phyloP scores from a whole-genome alignment of 2,113 vertebrate species.

The Tapirus terrestris region DNA sequence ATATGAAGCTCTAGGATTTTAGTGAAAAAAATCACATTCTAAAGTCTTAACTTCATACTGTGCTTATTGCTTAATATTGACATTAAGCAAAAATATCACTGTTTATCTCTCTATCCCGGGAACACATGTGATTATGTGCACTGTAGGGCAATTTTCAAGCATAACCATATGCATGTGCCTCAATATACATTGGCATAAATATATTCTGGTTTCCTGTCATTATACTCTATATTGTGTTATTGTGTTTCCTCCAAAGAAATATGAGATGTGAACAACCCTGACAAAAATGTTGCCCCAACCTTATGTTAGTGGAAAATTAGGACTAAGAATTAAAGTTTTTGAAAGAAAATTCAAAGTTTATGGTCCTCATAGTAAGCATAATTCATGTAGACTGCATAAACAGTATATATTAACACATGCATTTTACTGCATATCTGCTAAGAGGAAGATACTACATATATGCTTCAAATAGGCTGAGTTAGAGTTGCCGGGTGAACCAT shows the following conservation, averaged over 20 bases:
- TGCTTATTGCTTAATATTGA: background rate
- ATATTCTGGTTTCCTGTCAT: background rate
- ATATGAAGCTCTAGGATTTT: background rate
- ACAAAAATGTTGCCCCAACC: background rate
- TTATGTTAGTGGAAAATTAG: constrained; percentile 27
- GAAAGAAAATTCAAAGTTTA: background rate
- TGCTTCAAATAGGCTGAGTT: background rate
- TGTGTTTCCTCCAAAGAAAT: background rate
- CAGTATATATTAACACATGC: background rate
- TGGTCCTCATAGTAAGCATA: background rate
- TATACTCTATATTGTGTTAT: background rate
- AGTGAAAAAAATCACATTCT: background rate
- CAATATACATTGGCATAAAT: background rate
- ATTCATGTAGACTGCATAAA: background rate
- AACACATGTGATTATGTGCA: background rate
- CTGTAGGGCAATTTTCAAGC: background rate
- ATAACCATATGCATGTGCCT: background rate
- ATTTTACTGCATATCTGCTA: background rate
- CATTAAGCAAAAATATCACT: background rate
- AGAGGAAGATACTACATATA: background rate
- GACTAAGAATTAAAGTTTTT: constrained; percentile 1
- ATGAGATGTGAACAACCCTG: background rate
- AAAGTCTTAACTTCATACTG: background rate
- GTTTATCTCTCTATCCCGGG: background rate
- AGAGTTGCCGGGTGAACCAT: background rate